A percentile compares a stretch with the other conserved stretches of the same genome.
phyloP scores from a whole-genome alignment of 2,113 vertebrate species.

The Cacatua alba region DNA sequence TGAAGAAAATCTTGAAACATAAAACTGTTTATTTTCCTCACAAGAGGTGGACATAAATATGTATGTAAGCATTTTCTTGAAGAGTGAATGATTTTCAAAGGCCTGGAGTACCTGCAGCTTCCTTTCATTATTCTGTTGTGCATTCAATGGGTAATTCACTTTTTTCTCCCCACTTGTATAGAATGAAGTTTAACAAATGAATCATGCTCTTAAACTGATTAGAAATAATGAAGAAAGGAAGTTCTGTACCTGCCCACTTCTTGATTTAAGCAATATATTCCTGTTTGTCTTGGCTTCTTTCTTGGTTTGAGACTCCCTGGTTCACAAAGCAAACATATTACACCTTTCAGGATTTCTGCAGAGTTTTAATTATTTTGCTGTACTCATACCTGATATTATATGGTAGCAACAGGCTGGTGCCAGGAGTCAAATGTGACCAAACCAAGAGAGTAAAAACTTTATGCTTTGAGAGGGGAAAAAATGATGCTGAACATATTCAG shows the following conservation, averaged over 20 bases:
- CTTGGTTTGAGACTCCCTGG: neutral
- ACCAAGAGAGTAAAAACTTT: neutral
- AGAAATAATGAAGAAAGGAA: slow-evolving; percentile 58
- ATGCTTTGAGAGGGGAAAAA: neutral
- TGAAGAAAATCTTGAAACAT: neutral
- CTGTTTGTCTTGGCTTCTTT: slow-evolving; percentile 56
- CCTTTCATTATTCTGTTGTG: slow-evolving; percentile 18
- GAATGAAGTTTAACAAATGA: slow-evolving; percentile 48
- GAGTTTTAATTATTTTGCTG: neutral
- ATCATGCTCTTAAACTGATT: slow-evolving; percentile 47
- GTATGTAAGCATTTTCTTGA: neutral
- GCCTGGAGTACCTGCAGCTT: slow-evolving; percentile 12
- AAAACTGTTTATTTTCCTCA: neutral
- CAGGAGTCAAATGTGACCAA: neutral
- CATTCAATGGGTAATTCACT: neutral
- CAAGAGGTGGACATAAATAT: neutral
- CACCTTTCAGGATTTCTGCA: neutral
- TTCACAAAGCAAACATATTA: neutral
- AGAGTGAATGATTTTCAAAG: neutral
- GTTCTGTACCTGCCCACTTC: slow-evolving; percentile 20
- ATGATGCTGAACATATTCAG: neutral
- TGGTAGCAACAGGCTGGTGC: neutral
- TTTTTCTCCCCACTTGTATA: neutral
- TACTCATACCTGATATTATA: neutral
- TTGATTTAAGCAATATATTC: slow-evolving; percentile 36